Evolutionary conservation across 2,888 invertebrate genomes (phyloP).

Genomic region (Orchesella flavescens): DNA sequence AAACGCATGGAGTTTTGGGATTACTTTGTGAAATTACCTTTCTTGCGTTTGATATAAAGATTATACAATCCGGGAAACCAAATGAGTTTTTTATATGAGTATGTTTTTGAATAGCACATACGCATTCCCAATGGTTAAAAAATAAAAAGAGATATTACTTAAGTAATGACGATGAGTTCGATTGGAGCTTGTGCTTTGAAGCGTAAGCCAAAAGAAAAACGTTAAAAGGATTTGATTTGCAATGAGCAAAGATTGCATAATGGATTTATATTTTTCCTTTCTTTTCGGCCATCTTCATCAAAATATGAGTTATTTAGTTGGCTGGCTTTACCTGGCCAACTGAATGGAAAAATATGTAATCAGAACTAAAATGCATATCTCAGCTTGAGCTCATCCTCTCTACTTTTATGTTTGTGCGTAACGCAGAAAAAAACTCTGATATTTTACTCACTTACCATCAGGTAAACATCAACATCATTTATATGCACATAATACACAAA

Average conservation of each 20-base stretch:
- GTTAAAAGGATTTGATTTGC: constrained; percentile 21
- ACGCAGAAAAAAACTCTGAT: constrained; percentile 29
- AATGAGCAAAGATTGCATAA: neutral
- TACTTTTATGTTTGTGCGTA: constrained; percentile 34
- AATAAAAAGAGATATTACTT: too few relatives aligned
- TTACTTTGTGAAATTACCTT: too few relatives aligned
- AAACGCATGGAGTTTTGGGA: too few relatives aligned
- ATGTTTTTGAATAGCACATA: too few relatives aligned
- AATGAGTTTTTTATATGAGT: neutral
- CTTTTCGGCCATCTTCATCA: neutral
- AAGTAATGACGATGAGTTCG: neutral
- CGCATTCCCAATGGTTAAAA: too few relatives aligned
- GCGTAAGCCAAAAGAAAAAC: constrained; percentile 3
- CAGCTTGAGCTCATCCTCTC: constrained; percentile 34
- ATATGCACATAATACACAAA: constrained; percentile 43
- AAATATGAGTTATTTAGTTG: neutral
- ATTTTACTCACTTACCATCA: constrained; percentile 31
- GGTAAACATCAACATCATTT: constrained; percentile 54
- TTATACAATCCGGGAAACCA: constrained; percentile 19
- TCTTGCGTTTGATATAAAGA: neutral
- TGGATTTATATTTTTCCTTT: neutral
- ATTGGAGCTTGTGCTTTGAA: neutral
- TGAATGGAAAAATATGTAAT: constrained; percentile 35
- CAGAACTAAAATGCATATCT: constrained; percentile 40
- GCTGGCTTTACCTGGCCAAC: neutral